Percentiles rank a stretch among this genome's conserved stretches.
phyloP scores from a whole-genome alignment of 2,797 vertebrate genomes.

The Yasuhikotakia modesta region DNA sequence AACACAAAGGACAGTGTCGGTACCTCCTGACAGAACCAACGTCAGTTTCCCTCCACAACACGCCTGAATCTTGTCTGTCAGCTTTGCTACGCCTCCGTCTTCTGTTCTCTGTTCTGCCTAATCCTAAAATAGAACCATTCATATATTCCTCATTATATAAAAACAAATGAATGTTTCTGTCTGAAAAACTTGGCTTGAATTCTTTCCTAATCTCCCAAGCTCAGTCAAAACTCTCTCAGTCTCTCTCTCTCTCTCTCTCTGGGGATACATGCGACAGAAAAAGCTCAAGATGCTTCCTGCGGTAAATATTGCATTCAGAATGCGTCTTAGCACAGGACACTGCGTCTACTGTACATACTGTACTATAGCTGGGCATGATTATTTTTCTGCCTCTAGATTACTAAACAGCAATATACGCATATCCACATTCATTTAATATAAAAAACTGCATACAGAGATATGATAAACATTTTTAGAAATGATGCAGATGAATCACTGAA shows the following conservation, averaged over 20 bases:
- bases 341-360: background rate
- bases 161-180: constrained; percentile 2
- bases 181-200: constrained; percentile 10
- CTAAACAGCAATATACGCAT: too few species aligned
- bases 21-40: constrained; percentile 20
- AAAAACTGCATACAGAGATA: too few species aligned
- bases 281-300: constrained; percentile 13
- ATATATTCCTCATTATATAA: constrained; percentile 19
- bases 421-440: too few species aligned
- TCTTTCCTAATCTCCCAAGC: background rate
- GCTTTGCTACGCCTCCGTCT: background rate
- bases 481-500: too few species aligned
- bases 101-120: constrained; percentile 1
- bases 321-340: background rate
- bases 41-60: background rate
- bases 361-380: background rate
- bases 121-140: constrained; percentile 8
- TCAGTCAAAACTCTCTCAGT: background rate
- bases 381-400: too few species aligned
- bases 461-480: too few species aligned
- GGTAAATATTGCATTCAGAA: constrained; percentile 5
- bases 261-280: background rate
- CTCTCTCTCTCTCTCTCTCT: background rate
- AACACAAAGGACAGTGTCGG: constrained; percentile 16
- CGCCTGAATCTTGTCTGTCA: background rate